phyloP scores from a whole-genome alignment of 2,888 invertebrate genomes.

The Mellilla xanthometata region DNA sequence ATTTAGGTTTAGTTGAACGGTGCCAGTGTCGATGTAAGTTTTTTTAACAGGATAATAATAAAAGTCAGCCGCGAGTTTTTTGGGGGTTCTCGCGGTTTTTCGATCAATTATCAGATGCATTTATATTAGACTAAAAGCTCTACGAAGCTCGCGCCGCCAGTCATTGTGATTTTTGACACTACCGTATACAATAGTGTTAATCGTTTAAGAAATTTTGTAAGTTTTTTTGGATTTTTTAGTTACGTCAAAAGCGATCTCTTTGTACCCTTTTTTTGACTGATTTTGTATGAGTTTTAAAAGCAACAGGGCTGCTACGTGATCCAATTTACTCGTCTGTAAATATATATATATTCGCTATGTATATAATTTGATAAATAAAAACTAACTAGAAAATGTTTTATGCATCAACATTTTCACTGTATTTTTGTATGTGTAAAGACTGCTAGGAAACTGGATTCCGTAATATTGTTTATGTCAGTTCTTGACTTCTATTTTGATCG shows the following conservation, averaged over 20 bases:
- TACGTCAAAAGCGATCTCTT: slow-evolving; percentile 52
- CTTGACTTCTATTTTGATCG: slow-evolving; percentile 10
- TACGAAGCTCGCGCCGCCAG: slow-evolving; percentile 11
- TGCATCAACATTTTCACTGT: slow-evolving; percentile 28
- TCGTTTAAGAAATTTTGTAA: slow-evolving; percentile 20
- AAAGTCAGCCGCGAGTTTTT: background rate
- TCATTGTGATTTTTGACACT: slow-evolving; percentile 35
- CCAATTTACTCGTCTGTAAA: slow-evolving; percentile 35
- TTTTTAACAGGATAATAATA: background rate
- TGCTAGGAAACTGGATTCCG: slow-evolving; percentile 32
- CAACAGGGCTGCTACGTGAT: slow-evolving; percentile 35
- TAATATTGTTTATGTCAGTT: slow-evolving; percentile 16
- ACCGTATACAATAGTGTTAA: slow-evolving; percentile 41
- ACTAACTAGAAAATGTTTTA: slow-evolving; percentile 27
- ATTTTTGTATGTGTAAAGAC: slow-evolving; percentile 36
- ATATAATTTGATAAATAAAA: slow-evolving; percentile 47
- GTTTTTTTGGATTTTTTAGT: slow-evolving; percentile 41
- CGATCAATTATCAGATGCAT: background rate
- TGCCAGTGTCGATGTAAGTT: slow-evolving; percentile 30
- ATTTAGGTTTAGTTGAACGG: slow-evolving; percentile 23
- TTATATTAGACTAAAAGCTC: background rate
- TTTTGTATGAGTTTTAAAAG: slow-evolving; percentile 44
- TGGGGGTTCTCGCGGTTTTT: too few species aligned
- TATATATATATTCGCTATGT: slow-evolving; percentile 51
- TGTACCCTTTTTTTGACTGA: slow-evolving; percentile 62